These are phyloP conservation scores for Chironomus striatipennis DNA, from an alignment of 1,140 invertebrate species.

Conservation along the genomic window DNA sequence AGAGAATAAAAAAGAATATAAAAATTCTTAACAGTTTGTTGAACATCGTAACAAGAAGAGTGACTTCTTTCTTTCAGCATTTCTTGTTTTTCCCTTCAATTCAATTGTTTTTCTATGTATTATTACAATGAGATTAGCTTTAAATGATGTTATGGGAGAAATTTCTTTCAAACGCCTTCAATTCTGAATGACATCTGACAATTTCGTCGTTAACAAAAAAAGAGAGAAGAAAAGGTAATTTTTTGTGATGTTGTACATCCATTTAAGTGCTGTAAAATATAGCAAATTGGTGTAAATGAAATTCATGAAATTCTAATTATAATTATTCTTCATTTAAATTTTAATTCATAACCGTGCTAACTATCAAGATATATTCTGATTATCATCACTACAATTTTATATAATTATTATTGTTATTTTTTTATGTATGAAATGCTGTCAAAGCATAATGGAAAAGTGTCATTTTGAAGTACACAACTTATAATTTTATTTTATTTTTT, in stretches of 20 bases:
- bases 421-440: background rate
- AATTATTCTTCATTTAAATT: slow-evolving; percentile 20
- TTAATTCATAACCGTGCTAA: background rate
- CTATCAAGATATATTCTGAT: background rate
- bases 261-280: background rate
- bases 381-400: background rate
- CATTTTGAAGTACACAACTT: slow-evolving; percentile 7
- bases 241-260: background rate
- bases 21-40: slow-evolving; percentile 12
- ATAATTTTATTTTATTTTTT: background rate
- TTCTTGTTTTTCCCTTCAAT: too few relatives aligned
- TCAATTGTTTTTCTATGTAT: too few relatives aligned
- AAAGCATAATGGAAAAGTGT: slow-evolving; percentile 13
- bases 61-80: too few relatives aligned
- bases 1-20: background rate
- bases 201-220: too few relatives aligned
- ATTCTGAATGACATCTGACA: background rate
- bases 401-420: background rate
- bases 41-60: background rate
- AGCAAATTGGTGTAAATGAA: slow-evolving; percentile 21
- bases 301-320: slow-evolving; percentile 23
- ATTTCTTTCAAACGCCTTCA: slow-evolving; percentile 7
- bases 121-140: too few relatives aligned
- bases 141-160: background rate
- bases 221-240: too few relatives aligned